Percentiles rank a stretch among this genome's conserved stretches.
Conservation (phyloP, 2,888 invertebrate species). For the Stenichneumon culpator region DNA sequence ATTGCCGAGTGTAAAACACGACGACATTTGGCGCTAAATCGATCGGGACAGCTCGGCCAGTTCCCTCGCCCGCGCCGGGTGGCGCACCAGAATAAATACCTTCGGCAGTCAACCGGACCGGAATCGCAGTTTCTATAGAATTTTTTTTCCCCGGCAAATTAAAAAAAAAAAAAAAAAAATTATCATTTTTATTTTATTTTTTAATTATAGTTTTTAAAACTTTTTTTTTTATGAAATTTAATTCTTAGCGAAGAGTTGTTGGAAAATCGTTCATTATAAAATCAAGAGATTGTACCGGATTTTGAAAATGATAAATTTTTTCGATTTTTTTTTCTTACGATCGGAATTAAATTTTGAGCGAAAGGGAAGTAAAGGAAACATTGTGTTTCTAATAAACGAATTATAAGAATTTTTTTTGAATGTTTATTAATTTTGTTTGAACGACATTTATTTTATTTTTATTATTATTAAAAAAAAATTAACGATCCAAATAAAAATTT, state of each 20-base stretch:
- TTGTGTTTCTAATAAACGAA: too few relatives aligned
- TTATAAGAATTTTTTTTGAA: background rate
- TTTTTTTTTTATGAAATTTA: background rate
- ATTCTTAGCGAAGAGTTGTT: too few relatives aligned
- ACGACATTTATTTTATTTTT: too few relatives aligned
- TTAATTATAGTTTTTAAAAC: too few relatives aligned
- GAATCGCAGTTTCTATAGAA: conserved; percentile 42
- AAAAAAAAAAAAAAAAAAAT: too few relatives aligned
- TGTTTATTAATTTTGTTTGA: background rate
- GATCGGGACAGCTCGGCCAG: conserved; percentile 74
- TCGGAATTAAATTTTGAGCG: too few relatives aligned
- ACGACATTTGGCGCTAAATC: conserved; percentile 85
- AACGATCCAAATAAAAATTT: too few relatives aligned
- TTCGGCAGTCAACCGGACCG: conserved; percentile 57
- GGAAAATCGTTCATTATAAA: background rate
- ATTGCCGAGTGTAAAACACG: conserved; percentile 85
- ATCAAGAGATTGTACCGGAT: background rate
- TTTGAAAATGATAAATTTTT: background rate
- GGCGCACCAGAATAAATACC: conserved; percentile 74
- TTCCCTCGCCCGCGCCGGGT: conserved; percentile 60
- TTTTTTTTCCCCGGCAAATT: background rate
- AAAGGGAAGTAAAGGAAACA: too few relatives aligned
- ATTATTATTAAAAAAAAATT: too few relatives aligned
- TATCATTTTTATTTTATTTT: background rate
- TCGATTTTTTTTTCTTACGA: too few relatives aligned